phyloP scores from a whole-genome alignment of 2,888 invertebrate species.

The Carterocephalus palaemon region DNA sequence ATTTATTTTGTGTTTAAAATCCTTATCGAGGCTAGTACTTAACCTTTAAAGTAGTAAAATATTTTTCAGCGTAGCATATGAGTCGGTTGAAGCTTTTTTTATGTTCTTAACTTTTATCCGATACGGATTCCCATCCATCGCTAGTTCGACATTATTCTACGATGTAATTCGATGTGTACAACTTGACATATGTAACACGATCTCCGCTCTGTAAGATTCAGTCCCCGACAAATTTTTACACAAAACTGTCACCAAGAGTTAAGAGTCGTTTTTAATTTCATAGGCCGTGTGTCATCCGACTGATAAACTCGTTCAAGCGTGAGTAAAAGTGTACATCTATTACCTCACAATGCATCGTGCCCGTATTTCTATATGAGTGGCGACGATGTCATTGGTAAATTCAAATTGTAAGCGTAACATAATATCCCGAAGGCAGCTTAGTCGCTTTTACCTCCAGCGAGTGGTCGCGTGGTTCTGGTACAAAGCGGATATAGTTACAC shows the following conservation, averaged over 20 bases:
- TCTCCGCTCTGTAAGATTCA: constrained; percentile 27
- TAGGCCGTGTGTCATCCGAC: constrained; percentile 55
- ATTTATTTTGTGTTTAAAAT: constrained; percentile 11
- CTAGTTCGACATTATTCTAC: constrained; percentile 15
- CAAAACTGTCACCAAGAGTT: constrained; percentile 62
- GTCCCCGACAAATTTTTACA: constrained; percentile 45
- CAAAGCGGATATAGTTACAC: constrained; percentile 52
- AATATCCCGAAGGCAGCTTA: constrained; percentile 47
- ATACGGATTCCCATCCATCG: background rate
- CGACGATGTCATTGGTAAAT: constrained; percentile 68
- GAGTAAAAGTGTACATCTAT: constrained; percentile 63
- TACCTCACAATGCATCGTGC: constrained; percentile 63
- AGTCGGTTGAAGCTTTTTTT: constrained; percentile 2
- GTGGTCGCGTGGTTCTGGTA: constrained; percentile 47
- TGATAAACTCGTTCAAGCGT: constrained; percentile 54
- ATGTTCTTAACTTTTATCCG: constrained; percentile 2
- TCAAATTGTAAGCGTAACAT: constrained; percentile 56
- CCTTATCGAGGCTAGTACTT: background rate
- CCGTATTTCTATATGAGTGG: constrained; percentile 65
- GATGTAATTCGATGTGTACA: constrained; percentile 32
- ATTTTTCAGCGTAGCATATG: constrained; percentile 4
- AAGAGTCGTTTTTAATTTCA: constrained; percentile 57
- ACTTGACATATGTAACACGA: constrained; percentile 32
- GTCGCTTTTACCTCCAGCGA: constrained; percentile 45
- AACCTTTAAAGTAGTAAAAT: constrained; percentile 7